phyloP scores from a whole-genome alignment of 2,797 vertebrate species.

The Tenualosa thibaudeaui region DNA sequence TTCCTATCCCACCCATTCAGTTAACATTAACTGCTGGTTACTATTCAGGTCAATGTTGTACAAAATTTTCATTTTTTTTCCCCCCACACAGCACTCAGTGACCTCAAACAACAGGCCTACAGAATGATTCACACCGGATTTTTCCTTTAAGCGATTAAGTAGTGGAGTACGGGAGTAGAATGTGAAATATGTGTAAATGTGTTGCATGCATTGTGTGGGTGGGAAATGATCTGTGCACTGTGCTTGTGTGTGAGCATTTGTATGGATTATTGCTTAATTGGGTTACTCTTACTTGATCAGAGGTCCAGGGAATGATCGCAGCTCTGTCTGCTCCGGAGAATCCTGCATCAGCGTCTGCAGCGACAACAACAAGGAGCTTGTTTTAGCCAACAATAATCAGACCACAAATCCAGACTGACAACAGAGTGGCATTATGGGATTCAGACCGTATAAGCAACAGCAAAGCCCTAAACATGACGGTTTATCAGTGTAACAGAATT shows the following conservation, averaged over 20 bases:
- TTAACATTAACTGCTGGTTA: too few relatives aligned
- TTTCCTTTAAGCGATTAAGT: too few relatives aligned
- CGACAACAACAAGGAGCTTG: not conserved
- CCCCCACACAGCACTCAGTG: not conserved
- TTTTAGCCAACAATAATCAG: conserved; percentile 9
- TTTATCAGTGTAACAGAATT: not conserved
- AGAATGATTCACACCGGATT: too few relatives aligned
- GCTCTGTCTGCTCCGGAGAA: conserved; percentile 84
- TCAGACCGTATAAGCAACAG: not conserved
- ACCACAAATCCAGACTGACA: not conserved
- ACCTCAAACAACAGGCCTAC: too few relatives aligned
- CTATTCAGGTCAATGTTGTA: too few relatives aligned
- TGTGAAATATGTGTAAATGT: not conserved
- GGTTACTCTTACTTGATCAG: conserved; percentile 81
- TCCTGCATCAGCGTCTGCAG: conserved; percentile 87
- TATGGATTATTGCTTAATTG: conserved; percentile 42
- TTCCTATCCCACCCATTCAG: too few relatives aligned
- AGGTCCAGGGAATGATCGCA: conserved; percentile 90
- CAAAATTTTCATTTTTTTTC: too few relatives aligned
- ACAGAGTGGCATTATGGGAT: not conserved
- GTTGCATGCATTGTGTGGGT: not conserved
- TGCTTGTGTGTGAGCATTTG: not conserved
- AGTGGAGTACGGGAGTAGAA: not conserved
- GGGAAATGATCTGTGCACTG: not conserved
- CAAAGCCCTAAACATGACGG: not conserved